These are phyloP conservation scores for Patella caerulea DNA, from an alignment of 2,888 invertebrate genomes.

Conservation along the genomic window DNA sequence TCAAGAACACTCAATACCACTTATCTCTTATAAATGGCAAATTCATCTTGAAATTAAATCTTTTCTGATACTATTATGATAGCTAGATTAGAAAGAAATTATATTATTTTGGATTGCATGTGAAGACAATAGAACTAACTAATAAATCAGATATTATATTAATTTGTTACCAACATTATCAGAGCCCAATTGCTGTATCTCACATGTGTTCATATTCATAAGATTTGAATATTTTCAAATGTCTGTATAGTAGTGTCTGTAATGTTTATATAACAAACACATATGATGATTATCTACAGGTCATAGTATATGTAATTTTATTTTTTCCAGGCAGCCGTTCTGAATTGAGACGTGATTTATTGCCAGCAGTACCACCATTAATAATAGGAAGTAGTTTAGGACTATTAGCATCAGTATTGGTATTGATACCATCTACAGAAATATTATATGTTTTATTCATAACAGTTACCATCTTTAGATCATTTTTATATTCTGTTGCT, in stretches of 20 bases:
- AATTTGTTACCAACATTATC: no score
- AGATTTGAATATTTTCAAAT: no score
- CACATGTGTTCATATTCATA: no score
- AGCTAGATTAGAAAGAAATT: neutral
- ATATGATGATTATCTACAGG: no score
- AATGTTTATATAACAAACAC: no score
- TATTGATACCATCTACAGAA: slow-evolving; percentile 34
- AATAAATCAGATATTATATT: neutral
- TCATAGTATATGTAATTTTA: neutral
- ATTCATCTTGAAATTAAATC: no score
- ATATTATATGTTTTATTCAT: slow-evolving; percentile 46
- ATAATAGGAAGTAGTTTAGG: slow-evolving; percentile 42
- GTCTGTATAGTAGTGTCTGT: no score
- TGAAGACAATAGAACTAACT: neutral
- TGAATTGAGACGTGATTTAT: slow-evolving; percentile 38
- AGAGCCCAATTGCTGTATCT: no score
- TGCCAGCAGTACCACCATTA: slow-evolving; percentile 52
- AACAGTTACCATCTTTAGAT: slow-evolving; percentile 49
- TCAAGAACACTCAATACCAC: no score
- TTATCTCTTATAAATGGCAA: no score
- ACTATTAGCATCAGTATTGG: slow-evolving; percentile 40
- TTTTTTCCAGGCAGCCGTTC: slow-evolving; percentile 38
- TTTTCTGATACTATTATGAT: no score
- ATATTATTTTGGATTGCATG: neutral
- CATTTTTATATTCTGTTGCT: slow-evolving; percentile 52